phyloP scores from a whole-genome alignment of 2,113 vertebrate species.

The Columbina picui region DNA sequence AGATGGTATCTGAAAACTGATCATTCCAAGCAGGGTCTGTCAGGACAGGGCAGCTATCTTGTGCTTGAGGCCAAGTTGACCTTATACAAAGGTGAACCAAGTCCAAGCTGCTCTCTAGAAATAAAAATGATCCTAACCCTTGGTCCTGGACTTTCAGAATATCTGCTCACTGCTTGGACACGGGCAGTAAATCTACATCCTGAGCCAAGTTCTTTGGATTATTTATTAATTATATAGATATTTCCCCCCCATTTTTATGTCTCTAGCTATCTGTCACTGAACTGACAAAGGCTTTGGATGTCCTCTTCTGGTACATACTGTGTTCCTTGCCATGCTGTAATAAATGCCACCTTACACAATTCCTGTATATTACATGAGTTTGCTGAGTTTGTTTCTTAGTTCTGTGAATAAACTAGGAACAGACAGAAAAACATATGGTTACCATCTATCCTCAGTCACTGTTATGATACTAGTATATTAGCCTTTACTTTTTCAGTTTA shows the following conservation, averaged over 20 bases:
- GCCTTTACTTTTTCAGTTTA: neutral
- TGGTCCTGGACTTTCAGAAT: neutral
- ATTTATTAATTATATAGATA: neutral
- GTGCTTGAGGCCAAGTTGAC: neutral
- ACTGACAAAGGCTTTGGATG: neutral
- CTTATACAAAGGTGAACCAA: neutral
- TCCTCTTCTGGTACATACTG: neutral
- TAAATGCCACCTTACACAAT: neutral
- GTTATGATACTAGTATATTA: rapidly evolving
- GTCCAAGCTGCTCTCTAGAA: neutral
- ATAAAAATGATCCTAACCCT: neutral
- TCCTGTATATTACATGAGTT: neutral
- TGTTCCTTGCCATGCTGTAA: neutral
- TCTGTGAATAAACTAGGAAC: neutral
- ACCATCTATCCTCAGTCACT: neutral
- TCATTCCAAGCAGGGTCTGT: neutral
- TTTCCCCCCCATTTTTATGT: neutral
- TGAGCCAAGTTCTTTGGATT: neutral
- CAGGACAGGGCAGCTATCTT: neutral
- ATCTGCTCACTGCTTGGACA: neutral
- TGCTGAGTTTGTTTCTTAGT: neutral
- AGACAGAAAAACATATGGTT: neutral
- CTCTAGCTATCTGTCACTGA: neutral
- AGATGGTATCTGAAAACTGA: neutral
- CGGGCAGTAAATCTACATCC: neutral